Conservation (phyloP, 2,888 invertebrate genomes). For the Diaprepes abbreviatus region DNA sequence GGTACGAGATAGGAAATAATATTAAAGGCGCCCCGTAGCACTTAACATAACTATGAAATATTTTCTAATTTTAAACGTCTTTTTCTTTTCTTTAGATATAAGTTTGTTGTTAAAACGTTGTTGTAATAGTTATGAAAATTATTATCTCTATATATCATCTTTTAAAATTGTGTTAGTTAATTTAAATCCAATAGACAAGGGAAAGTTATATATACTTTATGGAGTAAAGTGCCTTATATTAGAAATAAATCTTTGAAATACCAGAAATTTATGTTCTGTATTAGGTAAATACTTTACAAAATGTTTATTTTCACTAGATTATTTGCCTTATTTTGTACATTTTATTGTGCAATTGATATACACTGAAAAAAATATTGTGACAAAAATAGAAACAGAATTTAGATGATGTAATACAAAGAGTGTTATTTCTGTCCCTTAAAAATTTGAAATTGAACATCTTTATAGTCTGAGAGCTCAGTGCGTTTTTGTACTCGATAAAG, state of each 20-base stretch:
- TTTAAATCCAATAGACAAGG: constrained; percentile 41
- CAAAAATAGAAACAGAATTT: no score
- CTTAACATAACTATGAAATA: constrained; percentile 12
- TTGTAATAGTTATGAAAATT: constrained; percentile 40
- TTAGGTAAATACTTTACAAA: constrained; percentile 10
- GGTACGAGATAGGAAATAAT: constrained; percentile 10
- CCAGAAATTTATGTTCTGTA: constrained; percentile 13
- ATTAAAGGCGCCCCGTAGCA: constrained; percentile 20
- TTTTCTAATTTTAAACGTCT: constrained; percentile 16
- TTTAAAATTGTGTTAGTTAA: constrained; percentile 36
- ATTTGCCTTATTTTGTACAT: background rate
- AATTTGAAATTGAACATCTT: no score
- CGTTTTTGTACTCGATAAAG: no score
- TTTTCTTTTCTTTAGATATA: constrained; percentile 13
- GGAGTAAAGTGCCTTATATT: constrained; percentile 16
- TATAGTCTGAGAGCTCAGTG: no score
- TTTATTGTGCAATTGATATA: background rate
- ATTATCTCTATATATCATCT: constrained; percentile 44
- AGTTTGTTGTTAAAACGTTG: constrained; percentile 16
- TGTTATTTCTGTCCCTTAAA: no score
- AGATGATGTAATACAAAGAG: no score
- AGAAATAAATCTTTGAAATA: constrained; percentile 33
- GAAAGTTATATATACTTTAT: constrained; percentile 44
- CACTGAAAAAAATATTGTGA: background rate
- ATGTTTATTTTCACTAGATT: constrained; percentile 9